Base-by-base conservation (phyloP, 2,113 vertebrate species). In the Cephalopholis sonnerati region DNA sequence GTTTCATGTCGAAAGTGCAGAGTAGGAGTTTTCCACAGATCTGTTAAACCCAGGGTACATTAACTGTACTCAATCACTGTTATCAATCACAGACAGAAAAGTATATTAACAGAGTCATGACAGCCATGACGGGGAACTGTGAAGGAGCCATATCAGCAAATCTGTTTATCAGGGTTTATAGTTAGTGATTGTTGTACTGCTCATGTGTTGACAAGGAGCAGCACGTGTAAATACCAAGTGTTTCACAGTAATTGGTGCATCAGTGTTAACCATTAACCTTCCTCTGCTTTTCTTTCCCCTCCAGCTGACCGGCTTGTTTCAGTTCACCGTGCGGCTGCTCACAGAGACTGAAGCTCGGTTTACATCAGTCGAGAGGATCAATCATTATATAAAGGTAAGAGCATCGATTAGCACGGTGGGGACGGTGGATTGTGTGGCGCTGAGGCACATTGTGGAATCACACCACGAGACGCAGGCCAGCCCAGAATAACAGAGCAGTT, bases 281-380 rank as follows among this genome's bases (percentile, higher is more conserved):
- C 73, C 44, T 54, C 25, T 85, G 36, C 36, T 79, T 75, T 51
- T 75, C 44, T 58, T 27, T 75, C 57, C 53, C 73, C 76, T 85
- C 41, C 87, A 96, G 96, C 90, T 97, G 65, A 96, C 94, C 18
- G 96, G 96, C 66, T 88, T 96, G 74, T 96, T 97, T 81, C 96
- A 97, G 91, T 96, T 96, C 65, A 96, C 96, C 0, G 91, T 96
- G 84, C 94, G 96, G 41, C 92, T 97, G 41, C 93, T 95, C 78
- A 86, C 94, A 15, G 96, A 97, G 92, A 95, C 94, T 0, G 96
- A 96, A 88, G 96, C 96, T 83, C 95, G 95, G 5, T 97, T 97
- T 87, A 97, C 96, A 18, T 97, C 96, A 41, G 96, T 96, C n/a
- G 96, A 97, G 83, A 93, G 96, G 89, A 96, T 97, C 88, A 92